Percentiles rank a stretch among this genome's conserved stretches.
Evolutionary conservation across 2,113 vertebrate species (phyloP).

Genomic region (Carollia perspicillata): DNA sequence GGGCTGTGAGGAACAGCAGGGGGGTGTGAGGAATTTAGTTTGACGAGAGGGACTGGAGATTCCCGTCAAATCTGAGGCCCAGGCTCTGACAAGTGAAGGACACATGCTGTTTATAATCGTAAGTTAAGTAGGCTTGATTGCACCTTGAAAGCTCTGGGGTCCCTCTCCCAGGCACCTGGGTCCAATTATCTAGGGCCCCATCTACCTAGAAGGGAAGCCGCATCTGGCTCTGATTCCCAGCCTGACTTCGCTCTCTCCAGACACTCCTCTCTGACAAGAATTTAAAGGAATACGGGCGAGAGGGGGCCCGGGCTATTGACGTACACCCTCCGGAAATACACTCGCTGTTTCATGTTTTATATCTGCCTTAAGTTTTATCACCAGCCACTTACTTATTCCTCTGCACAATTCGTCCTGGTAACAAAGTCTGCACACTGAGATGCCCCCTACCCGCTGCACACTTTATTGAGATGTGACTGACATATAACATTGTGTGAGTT

Average conservation of each 20-base stretch:
- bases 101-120: neutral
- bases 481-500: neutral
- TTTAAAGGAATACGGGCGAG: neutral
- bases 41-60: slow-evolving; percentile 4
- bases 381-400: neutral
- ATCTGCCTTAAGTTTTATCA: neutral
- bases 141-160: slow-evolving; percentile 20
- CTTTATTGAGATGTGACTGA: neutral
- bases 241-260: neutral
- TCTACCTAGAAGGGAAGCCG: neutral
- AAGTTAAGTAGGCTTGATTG: slow-evolving; percentile 21
- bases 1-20: neutral
- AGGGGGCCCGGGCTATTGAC: neutral
- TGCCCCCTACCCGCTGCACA: neutral
- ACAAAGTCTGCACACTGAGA: neutral
- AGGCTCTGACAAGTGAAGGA: slow-evolving; percentile 9
- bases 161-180: slow-evolving; percentile 4
- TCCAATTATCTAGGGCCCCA: slow-evolving; percentile 32
- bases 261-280: neutral
- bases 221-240: slow-evolving; percentile 17
- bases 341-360: neutral
- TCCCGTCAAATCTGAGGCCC: slow-evolving; percentile 9
- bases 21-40: neutral
- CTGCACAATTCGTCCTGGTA: neutral
- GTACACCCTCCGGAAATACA: neutral